Base-by-base conservation (phyloP, 2,888 invertebrate genomes). In the Eristalis pertinax region DNA sequence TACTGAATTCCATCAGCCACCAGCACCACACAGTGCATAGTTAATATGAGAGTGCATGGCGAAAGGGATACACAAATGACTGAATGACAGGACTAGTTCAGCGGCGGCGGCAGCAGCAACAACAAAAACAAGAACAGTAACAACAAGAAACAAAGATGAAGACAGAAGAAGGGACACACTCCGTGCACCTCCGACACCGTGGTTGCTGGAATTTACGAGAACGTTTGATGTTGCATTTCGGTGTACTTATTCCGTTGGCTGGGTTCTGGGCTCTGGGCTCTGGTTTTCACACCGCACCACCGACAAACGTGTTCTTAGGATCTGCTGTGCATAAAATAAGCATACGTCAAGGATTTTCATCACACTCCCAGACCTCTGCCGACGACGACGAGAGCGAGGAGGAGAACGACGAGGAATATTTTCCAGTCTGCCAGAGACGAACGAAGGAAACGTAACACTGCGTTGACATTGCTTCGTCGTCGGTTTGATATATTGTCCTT, bases 401-500 rank as follows among this genome's bases (percentile, higher is more conserved):
- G n/a, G n/a, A 15, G 24, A 26, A 26, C 63, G n/a, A 64, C 64
- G 74, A 75, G 7, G 32, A 78, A 86, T 78, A 67, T 84, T 84
- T 87, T 84, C 76, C 83, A 87, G 87, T 87, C 87, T 87, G 87
- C 64, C 84, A 84, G 79, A 79, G 84, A 84, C 50, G 84, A 84
- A 83, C 73, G 72, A 76, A 80, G 73, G 75, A 84, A 84, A 73
- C 75, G 75, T 80, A 72, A 87, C 68, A 84, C 79, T 84, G 87
- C 84, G 84, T 80, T 87, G 87, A 87, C 87, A 84, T 78, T 86
- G 86, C 70, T 65, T 78, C 62, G 84, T 79, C 63, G 75, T 50
- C 19, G 79, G 72, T 87, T 83, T 87, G 87, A 87, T 83, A 76
- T 87, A 84, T 84, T 84, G 79, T 84, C 73, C 76, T 60, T 73